Percentiles rank a stretch among this genome's conserved stretches.
phyloP scores from a whole-genome alignment of 2,797 vertebrate species.

The Hippopotamyrus pictus region DNA sequence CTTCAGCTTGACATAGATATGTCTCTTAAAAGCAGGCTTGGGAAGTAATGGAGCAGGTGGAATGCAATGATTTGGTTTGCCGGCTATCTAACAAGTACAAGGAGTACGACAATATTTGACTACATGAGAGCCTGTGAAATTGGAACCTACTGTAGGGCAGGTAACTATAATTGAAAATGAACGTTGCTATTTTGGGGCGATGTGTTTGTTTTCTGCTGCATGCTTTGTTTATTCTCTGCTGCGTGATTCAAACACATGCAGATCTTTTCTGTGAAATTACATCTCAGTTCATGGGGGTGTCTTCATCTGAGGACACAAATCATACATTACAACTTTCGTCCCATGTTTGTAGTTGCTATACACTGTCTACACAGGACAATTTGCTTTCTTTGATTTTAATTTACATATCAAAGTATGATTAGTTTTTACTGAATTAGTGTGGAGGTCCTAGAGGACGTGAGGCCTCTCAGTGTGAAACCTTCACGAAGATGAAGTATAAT shows the following conservation, averaged over 20 bases:
- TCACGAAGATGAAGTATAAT: background rate
- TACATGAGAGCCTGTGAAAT: background rate
- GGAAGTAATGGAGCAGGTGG: background rate
- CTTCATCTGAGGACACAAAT: background rate
- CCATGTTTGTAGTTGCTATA: background rate
- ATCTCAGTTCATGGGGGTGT: background rate
- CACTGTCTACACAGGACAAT: background rate
- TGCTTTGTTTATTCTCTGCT: background rate
- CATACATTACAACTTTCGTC: background rate
- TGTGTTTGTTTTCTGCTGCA: background rate
- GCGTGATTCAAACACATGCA: background rate
- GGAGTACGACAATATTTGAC: background rate
- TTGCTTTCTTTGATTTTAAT: background rate
- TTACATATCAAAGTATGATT: background rate
- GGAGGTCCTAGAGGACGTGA: background rate
- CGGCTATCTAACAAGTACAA: background rate
- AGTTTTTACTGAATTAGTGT: background rate
- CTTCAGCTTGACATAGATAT: background rate
- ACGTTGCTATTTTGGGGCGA: background rate
- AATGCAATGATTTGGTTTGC: background rate
- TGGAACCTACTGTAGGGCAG: background rate
- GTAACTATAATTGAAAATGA: background rate
- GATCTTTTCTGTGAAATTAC: background rate
- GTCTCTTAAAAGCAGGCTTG: background rate
- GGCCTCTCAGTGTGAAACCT: background rate